Evolutionary conservation across 1,140 invertebrate genomes (phyloP).

Genomic region (Microplitis mediator): DNA sequence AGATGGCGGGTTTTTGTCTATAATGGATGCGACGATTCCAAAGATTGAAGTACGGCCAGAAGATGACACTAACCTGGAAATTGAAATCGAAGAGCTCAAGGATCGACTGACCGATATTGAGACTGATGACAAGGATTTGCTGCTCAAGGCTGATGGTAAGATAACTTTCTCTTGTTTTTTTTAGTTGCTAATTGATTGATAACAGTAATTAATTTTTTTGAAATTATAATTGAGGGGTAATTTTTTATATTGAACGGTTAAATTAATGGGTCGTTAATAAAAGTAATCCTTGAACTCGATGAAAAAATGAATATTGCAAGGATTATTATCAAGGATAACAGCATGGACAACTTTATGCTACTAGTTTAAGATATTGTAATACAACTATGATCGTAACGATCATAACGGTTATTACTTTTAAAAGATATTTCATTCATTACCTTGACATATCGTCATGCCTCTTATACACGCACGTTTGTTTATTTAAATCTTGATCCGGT

Average conservation of each 20-base stretch:
- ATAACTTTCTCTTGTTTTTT: background rate
- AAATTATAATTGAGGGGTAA: background rate
- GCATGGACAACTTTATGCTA: conserved; percentile 11
- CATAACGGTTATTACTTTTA: conserved; percentile 5
- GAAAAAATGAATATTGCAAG: conserved; percentile 35
- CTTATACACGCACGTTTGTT: background rate
- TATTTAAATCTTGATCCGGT: too few relatives aligned
- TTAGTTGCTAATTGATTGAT: background rate
- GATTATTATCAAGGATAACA: conserved; percentile 42
- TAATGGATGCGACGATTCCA: background rate
- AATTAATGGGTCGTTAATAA: conserved; percentile 44
- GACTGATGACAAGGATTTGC: conserved; percentile 54
- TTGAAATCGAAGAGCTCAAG: conserved; percentile 45
- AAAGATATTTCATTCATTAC: conserved; percentile 12
- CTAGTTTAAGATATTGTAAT: too few relatives aligned
- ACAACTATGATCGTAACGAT: background rate
- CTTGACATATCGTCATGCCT: background rate
- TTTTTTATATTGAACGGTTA: background rate
- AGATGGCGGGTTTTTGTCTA: background rate
- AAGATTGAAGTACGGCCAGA: conserved; percentile 20
- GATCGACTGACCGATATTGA: conserved; percentile 43
- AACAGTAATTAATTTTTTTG: background rate
- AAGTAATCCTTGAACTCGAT: conserved; percentile 39
- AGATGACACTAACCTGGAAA: conserved; percentile 39
- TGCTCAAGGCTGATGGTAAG: conserved; percentile 53